Evolutionary conservation across 2,888 invertebrate genomes (phyloP), one percentile per base, ranked within the genome.

Genomic region (Crocallis elinguaria): DNA sequence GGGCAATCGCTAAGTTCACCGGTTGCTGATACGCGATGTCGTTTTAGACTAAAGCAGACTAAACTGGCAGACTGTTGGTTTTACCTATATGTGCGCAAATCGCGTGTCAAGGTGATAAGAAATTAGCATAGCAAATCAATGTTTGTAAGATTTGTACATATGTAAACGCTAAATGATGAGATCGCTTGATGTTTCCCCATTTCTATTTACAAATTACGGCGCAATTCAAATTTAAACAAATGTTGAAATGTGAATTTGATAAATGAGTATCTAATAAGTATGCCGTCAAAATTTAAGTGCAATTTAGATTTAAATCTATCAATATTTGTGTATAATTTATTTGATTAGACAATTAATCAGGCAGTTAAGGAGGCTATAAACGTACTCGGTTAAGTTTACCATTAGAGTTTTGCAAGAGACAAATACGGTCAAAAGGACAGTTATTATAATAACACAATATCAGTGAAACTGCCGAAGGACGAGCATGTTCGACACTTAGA

Each of bases 101-200:
- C 73, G 58, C 68, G 57, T 75, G 74, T 78, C 82, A 84, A 84
- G 84, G 84, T 69, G 74, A 75, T 73, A 72, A 72, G 53, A 51
- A 67, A 77, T 82, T 78, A 78, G 78, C 78, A 76, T 75, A 66
- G 57, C 74, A 69, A 81, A 82, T 80, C 67, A 66, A 72, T 76
- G 71, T 77, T 70, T 62, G 62, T 62, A 61, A 60, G 53, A 64
- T 57, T 62, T 67, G 64, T 66, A 63, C 29, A 55, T 50, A 51
- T 39, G 48, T 44, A 55, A 51, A 51, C 37, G 51, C 30, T 45
- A 49, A 55, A 57, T 48, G 43, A 53, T 62, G 59, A 37, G 49
- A 63, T 59, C 45, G 52, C 3, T 12, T 6, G 1, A 19, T 37
- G 37, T 67, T 63, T 60, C 59, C 57, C 42, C 50, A 64, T 66